Evolutionary conservation across 2,113 vertebrate genomes (phyloP), one percentile per base, ranked within the genome.

Genomic region (Thinocorus orbignyianus): DNA sequence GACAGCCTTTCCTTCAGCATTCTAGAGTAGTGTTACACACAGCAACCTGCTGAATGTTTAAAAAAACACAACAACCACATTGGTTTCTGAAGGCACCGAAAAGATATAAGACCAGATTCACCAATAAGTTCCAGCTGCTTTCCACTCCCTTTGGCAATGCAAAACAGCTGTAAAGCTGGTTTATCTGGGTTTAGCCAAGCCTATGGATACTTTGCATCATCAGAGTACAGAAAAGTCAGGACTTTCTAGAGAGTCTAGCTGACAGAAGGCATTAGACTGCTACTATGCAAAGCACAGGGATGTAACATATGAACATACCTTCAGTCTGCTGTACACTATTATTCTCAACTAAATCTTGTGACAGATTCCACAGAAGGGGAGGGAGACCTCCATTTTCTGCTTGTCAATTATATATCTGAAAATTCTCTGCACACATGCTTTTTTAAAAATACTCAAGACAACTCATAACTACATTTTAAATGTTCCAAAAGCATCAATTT

Each of bases 41-140:
- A 90, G 41, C 37, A 90, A 74, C 64, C 60, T 93, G 51, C n/a
- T 80, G 3, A 3, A 28, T 10, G 11, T 25, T 82, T 35, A 28
- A 77, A 61, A 49, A 61, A 65, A 62, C 18, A 4, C 6, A 39
- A 51, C 28, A 73, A 24, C 17, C 19, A 60, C 60, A n/a, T 1
- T 44, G 31, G 10, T 60, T 94, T 92, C 55, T 93, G 51, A 94
- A 81, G 0, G 4, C 60, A 72, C 54, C 71, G 65, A 41, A 46
- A 81, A 93, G 17, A 76, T 57, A 46, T 6, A 74, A 81, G 61
- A 81, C 17, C 74, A 92, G 46, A 77, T 93, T 70, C 64, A 80
- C 41, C 86, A 81, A 81, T 85, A 89, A 90, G 28, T 91, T 93
- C 83, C 76, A 94, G 86, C 80, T 96, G 86, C 82, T 84, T 68